Evolutionary conservation across 2,797 vertebrate genomes (phyloP).

Genomic region (Xiphophorus birchmanni): DNA sequence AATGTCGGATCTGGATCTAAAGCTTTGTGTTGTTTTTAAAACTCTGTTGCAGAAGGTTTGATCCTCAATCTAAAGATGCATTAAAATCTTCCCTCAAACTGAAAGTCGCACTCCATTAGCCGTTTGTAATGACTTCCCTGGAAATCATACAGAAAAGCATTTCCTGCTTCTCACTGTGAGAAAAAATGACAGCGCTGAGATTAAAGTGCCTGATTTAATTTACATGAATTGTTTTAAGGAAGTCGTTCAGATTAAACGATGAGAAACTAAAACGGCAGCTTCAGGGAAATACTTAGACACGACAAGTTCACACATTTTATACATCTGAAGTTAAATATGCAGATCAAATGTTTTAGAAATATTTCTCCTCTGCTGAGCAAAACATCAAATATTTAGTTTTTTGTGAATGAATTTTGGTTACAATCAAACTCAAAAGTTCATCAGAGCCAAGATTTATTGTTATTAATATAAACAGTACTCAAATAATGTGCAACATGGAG

Average conservation of each 20-base stretch:
- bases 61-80: not conserved
- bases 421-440: not conserved
- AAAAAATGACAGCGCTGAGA: not conserved
- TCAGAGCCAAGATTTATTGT: too few species aligned
- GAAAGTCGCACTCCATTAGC: not conserved
- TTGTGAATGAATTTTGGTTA: not conserved
- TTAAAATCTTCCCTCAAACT: not conserved
- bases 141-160: conserved; percentile 14
- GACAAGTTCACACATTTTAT: too few species aligned
- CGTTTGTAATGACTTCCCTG: conserved; percentile 1
- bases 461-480: not conserved
- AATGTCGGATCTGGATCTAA: not conserved
- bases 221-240: not conserved
- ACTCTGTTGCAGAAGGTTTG: not conserved
- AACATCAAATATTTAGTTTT: not conserved
- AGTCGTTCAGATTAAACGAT: not conserved
- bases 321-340: not conserved
- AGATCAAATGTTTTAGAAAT: not conserved
- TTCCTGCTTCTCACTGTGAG: conserved; percentile 4
- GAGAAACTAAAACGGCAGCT: not conserved
- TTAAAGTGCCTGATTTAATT: not conserved
- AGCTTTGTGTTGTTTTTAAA: not conserved
- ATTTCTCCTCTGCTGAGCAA: not conserved
- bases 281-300: not conserved
- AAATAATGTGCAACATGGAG: not conserved